Evolutionary conservation across 1,140 invertebrate species (phyloP).

Genomic region (Cherax quadricarinatus): DNA sequence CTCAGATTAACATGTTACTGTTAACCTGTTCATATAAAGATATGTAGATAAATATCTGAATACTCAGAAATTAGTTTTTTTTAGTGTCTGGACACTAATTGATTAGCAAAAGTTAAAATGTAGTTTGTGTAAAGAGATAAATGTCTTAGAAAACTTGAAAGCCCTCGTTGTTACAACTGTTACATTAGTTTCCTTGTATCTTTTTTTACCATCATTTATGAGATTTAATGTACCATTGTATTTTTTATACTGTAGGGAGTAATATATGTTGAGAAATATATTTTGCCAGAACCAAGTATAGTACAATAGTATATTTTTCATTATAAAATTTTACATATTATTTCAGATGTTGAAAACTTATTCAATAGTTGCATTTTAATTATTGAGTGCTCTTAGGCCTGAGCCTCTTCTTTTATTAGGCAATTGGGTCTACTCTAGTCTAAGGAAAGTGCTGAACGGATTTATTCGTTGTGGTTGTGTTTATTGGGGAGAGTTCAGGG

Average conservation of each 20-base stretch:
- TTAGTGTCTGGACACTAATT: background rate
- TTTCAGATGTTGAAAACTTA: background rate
- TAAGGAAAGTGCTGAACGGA: conserved; percentile 6
- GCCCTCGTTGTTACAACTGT: background rate
- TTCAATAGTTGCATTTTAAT: background rate
- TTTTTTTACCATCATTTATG: no score
- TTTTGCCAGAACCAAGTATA: no score
- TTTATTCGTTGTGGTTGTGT: conserved; percentile 23
- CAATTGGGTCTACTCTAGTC: conserved; percentile 29
- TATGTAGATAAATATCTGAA: background rate
- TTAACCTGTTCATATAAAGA: background rate
- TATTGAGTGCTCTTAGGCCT: background rate
- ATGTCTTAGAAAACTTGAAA: background rate
- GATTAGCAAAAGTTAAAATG: background rate
- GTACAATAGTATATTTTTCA: no score
- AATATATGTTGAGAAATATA: no score
- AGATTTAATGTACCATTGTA: no score
- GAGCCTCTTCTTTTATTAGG: conserved; percentile 6
- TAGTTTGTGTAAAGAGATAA: background rate
- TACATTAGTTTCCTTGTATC: background rate
- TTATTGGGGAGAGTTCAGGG: conserved; percentile 9
- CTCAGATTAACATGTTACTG: background rate
- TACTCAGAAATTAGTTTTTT: background rate
- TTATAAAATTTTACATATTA: no score
- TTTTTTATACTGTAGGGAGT: no score